Conservation (phyloP, 2,113 vertebrate genomes). For the Polyodon spathula region DNA sequence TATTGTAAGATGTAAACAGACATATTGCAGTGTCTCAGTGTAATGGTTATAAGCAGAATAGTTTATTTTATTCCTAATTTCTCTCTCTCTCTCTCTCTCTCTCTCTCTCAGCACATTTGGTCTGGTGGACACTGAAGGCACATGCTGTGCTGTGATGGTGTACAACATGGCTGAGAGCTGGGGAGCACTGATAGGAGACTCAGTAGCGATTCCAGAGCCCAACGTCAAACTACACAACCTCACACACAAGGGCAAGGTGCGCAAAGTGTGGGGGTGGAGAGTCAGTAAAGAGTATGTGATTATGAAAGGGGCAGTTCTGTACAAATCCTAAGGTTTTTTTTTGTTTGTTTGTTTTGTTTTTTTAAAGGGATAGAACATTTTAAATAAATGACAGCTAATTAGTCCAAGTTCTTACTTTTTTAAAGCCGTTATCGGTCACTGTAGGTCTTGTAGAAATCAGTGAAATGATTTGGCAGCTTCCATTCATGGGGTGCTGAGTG, state of each 20-base stretch:
- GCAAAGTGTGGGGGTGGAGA: slow-evolving; percentile 16
- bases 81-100: background rate
- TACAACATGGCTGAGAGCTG: slow-evolving; percentile 82
- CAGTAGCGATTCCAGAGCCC: slow-evolving; percentile 79
- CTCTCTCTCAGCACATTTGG: slow-evolving; percentile 66
- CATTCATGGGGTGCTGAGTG: no score
- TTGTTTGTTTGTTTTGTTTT: no score
- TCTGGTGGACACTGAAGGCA: slow-evolving; percentile 73
- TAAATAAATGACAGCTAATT: no score
- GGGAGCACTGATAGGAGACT: slow-evolving; percentile 82
- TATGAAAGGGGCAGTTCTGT: no score
- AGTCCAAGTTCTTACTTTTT: no score
- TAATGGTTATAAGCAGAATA: background rate
- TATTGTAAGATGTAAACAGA: no score
- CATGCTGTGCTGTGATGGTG: slow-evolving; percentile 74
- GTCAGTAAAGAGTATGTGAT: no score
- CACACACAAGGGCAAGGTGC: slow-evolving; percentile 71
- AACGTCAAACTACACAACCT: slow-evolving; percentile 65
- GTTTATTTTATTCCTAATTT: background rate
- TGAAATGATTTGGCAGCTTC: no score
- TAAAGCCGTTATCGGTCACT: no score
- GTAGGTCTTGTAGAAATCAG: no score
- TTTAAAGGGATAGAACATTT: no score
- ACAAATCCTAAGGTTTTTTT: no score
- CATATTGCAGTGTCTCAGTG: background rate